Evolutionary conservation across 2,888 invertebrate species (phyloP).

Genomic region (Gari tellinella): DNA sequence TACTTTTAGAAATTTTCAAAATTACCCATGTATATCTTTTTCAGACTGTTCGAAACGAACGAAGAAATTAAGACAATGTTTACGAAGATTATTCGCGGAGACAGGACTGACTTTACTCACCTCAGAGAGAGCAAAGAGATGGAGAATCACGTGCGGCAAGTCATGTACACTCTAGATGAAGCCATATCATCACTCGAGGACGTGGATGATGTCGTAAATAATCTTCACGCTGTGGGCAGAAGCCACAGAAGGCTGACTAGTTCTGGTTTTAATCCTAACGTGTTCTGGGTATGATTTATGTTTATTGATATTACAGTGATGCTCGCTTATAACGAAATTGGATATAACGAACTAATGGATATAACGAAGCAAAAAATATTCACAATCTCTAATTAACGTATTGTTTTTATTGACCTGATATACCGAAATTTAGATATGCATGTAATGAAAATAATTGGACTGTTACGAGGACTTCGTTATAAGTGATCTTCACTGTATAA

Average conservation of each 20-base stretch:
- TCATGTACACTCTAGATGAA: slow-evolving; percentile 95
- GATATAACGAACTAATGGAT: too few species aligned
- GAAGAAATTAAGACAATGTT: slow-evolving; percentile 64
- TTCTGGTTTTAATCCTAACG: slow-evolving; percentile 90
- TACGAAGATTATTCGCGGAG: slow-evolving; percentile 57
- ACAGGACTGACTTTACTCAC: slow-evolving; percentile 88
- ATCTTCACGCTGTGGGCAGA: slow-evolving; percentile 92
- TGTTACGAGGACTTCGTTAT: too few species aligned
- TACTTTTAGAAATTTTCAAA: too few species aligned
- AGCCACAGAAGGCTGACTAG: slow-evolving; percentile 91
- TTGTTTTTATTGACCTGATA: too few species aligned
- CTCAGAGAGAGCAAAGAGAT: slow-evolving; percentile 92
- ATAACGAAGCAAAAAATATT: too few species aligned
- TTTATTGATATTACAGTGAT: too few species aligned
- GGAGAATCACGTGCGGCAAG: slow-evolving; percentile 93
- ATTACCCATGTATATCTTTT: too few species aligned
- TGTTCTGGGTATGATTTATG: slow-evolving; percentile 90
- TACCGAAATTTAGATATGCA: too few species aligned
- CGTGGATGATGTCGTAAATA: slow-evolving; percentile 93
- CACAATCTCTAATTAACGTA: too few species aligned
- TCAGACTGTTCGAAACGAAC: slow-evolving; percentile 74
- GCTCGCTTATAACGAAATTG: too few species aligned
- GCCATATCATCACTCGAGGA: slow-evolving; percentile 95
- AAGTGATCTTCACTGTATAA: too few species aligned
- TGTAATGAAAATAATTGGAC: too few species aligned